Percentiles rank a stretch among this genome's conserved stretches.
phyloP scores from a whole-genome alignment of 2,797 vertebrate genomes.

The Phoxinus dragarum region DNA sequence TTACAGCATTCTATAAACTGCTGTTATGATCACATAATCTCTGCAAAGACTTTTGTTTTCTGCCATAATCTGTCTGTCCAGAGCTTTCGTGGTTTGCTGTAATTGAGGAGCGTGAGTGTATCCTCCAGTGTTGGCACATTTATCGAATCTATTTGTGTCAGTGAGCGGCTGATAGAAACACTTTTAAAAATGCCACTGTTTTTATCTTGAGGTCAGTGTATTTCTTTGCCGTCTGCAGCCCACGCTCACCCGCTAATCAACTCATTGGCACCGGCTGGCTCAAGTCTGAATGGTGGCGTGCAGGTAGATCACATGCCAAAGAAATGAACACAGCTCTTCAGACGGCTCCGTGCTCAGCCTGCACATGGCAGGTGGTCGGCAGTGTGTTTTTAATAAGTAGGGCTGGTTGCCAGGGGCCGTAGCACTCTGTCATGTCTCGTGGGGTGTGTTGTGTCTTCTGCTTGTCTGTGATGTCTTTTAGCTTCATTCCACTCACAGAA shows the following conservation, averaged over 20 bases:
- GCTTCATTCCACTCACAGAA: constrained; percentile 22
- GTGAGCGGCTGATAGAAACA: neutral
- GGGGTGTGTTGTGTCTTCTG: constrained; percentile 19
- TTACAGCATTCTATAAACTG: neutral
- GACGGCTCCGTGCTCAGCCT: constrained; percentile 57
- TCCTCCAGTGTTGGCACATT: neutral
- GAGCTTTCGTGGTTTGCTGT: neutral
- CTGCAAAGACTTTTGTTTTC: neutral
- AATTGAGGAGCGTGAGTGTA: neutral
- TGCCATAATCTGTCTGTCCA: neutral
- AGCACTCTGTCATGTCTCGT: constrained; percentile 42
- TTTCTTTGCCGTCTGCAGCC: neutral
- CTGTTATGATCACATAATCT: neutral
- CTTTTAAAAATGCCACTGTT: neutral
- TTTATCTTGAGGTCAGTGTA: constrained; percentile 1
- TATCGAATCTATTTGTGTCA: neutral
- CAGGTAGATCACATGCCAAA: constrained; percentile 24
- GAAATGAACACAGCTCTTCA: constrained; percentile 9
- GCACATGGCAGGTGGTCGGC: constrained; percentile 59
- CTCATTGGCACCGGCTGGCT: neutral
- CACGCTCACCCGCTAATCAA: neutral
- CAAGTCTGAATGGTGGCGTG: neutral
- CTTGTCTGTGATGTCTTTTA: constrained; percentile 37
- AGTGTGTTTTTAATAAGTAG: constrained; percentile 49
- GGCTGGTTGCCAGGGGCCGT: constrained; percentile 33